Percentiles rank a stretch among this genome's conserved stretches.
phyloP scores from a whole-genome alignment of 2,113 vertebrate genomes.

The Entosphenus tridentatus region DNA sequence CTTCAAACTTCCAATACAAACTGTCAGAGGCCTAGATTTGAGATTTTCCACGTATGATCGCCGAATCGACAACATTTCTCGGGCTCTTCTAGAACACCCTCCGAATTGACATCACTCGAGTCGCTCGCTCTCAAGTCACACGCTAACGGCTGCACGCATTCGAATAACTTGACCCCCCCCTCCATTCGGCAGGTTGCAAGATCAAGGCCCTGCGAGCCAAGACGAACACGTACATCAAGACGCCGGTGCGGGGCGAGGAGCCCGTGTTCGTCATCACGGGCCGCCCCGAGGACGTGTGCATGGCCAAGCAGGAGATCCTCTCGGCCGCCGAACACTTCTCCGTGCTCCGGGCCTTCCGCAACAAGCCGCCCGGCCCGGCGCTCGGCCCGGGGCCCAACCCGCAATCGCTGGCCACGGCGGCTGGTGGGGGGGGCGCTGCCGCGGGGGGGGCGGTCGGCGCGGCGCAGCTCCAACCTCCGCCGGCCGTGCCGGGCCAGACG shows the following conservation, averaged over 20 bases:
- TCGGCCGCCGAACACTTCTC: slow-evolving; percentile 87
- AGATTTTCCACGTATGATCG: too few species aligned
- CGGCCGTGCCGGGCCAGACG: slow-evolving; percentile 78
- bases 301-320: slow-evolving; percentile 83
- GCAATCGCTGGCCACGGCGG: too few species aligned
- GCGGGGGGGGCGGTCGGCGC: slow-evolving; percentile 14
- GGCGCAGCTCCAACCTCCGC: slow-evolving; percentile 43
- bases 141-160: background rate
- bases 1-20: too few species aligned
- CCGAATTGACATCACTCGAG: too few species aligned
- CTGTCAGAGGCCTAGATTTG: too few species aligned
- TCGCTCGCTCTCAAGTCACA: too few species aligned
- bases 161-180: background rate
- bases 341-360: slow-evolving; percentile 68
- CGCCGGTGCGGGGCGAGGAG: slow-evolving; percentile 67
- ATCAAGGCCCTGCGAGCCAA: slow-evolving; percentile 89
- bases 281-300: slow-evolving; percentile 74
- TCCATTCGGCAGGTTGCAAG: slow-evolving; percentile 46
- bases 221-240: slow-evolving; percentile 99
- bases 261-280: slow-evolving; percentile 83
- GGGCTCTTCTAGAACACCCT: too few species aligned
- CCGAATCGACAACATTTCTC: background rate
- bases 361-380: slow-evolving; percentile 22
- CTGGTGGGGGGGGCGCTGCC: slow-evolving; percentile 13
- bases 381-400: too few species aligned